Evolutionary conservation across 2,888 invertebrate species (phyloP), one percentile per base, ranked within the genome.

Genomic region (Netelia inedita): DNA sequence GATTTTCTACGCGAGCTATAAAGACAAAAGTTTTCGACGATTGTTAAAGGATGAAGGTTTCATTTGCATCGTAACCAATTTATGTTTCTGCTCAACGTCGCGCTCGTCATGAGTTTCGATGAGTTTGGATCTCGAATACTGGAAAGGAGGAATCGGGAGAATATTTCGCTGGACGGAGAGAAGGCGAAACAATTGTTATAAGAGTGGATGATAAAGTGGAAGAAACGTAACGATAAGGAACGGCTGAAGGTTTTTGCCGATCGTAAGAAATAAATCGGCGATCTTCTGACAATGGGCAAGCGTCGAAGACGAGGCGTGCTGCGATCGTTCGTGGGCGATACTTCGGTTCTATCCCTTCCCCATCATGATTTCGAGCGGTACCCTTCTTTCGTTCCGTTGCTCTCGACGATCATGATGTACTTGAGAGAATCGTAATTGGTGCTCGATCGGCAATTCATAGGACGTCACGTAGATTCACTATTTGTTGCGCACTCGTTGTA

Each of bases 361-460:
- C 68, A 59, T 55, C 59, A 50, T 9, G 46, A 65, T 72, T 61
- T 35, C 66, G 68, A 59, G 23, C 57, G 53, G 57, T 61, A 41
- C 69, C 53, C 57, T 65, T 28, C 66, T 59, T 65, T 46, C 68
- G 2, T 69, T 57, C 79, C 21, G 28, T 19, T 16, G 71, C 68
- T 81, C 50, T 35, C 43, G 71, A 80, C 63, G 80, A 55, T 72
- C 72, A 53, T 28, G 43, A 61, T 21, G 19, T 79, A 71, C 76
- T 81, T 55, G 72, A 61, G 71, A 71, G 53, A 82, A 83, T 61
- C 68, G 91, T 92, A 92, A 92, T 92, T 92, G 91, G 88, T 86
- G 82, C 85, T 87, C 88, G 91, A 89, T 91, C 89, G 91, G 88
- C 88, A 89, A 92, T 91, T 92, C 91, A 88, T 89, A 35, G 88